Evolutionary conservation across 2,113 vertebrate species (phyloP).

Genomic region (Pangasianodon gigas): DNA sequence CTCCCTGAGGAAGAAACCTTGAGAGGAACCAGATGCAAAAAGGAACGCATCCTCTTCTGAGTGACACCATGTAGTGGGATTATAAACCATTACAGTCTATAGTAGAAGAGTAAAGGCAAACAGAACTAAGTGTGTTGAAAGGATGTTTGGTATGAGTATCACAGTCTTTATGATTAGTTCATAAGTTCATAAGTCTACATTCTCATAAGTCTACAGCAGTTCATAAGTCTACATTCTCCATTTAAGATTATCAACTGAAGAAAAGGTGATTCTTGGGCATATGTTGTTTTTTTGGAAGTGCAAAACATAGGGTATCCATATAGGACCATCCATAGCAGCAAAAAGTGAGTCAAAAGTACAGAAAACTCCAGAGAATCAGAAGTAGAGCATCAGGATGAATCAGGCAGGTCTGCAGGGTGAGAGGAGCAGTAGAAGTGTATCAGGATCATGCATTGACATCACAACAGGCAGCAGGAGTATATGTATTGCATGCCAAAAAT

Average conservation of each 20-base stretch:
- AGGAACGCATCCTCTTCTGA: too few relatives aligned
- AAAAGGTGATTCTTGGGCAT: background rate
- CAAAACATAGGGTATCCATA: background rate
- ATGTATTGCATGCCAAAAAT: background rate
- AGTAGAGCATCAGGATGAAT: slow-evolving; percentile 7
- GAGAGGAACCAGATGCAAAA: background rate
- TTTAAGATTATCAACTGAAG: background rate
- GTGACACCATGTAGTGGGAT: background rate
- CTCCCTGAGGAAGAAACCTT: background rate
- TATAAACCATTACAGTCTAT: background rate
- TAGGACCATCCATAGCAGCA: background rate
- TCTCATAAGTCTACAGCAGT: background rate
- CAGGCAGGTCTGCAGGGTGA: background rate
- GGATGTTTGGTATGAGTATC: background rate
- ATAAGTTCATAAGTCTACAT: background rate
- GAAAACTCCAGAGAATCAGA: background rate
- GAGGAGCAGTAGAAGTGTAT: background rate
- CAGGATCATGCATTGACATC: background rate
- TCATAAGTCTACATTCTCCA: background rate
- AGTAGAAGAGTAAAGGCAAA: background rate
- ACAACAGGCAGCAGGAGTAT: background rate
- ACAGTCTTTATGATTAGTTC: background rate
- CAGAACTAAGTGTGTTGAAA: background rate
- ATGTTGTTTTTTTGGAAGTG: background rate
- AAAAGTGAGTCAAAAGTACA: background rate